Conservation (phyloP, 2,113 vertebrate species). For the Sylvietta virens region DNA sequence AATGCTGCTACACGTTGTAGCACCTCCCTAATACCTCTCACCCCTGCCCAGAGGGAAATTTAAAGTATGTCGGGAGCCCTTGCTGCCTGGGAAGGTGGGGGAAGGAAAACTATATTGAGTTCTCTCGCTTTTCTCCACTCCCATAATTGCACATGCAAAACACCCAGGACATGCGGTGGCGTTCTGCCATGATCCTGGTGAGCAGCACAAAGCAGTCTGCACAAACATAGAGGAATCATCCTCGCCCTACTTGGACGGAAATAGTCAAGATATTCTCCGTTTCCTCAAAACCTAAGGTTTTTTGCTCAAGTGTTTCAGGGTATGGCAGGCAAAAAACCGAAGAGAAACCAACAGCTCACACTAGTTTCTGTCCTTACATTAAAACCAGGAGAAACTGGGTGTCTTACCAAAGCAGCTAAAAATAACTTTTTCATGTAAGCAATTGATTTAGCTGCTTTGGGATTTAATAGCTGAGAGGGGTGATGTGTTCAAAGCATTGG, state of each 20-base stretch:
- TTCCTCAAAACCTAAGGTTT: not conserved
- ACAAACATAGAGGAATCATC: not conserved
- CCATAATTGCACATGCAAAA: fast-evolving
- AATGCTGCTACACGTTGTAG: not conserved
- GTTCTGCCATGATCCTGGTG: not conserved
- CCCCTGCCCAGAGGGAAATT: fast-evolving
- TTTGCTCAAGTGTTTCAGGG: not conserved
- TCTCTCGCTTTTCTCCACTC: fast-evolving
- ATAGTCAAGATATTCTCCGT: fast-evolving
- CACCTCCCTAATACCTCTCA: fast-evolving
- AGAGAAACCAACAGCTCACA: not conserved
- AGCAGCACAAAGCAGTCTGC: not conserved
- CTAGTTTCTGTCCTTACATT: not conserved
- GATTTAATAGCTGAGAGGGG: not conserved
- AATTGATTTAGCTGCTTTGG: not conserved
- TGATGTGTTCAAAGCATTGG: not conserved
- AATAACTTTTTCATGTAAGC: not conserved
- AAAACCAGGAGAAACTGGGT: not conserved
- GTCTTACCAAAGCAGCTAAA: not conserved
- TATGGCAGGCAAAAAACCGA: not conserved
- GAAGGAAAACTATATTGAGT: not conserved
- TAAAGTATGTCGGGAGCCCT: not conserved
- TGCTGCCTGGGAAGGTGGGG: not conserved
- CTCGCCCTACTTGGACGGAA: fast-evolving
- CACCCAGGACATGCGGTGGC: not conserved